These are phyloP conservation scores for Remorina albescens DNA, from an alignment of 2,797 vertebrate species.

Conservation along the genomic window DNA sequence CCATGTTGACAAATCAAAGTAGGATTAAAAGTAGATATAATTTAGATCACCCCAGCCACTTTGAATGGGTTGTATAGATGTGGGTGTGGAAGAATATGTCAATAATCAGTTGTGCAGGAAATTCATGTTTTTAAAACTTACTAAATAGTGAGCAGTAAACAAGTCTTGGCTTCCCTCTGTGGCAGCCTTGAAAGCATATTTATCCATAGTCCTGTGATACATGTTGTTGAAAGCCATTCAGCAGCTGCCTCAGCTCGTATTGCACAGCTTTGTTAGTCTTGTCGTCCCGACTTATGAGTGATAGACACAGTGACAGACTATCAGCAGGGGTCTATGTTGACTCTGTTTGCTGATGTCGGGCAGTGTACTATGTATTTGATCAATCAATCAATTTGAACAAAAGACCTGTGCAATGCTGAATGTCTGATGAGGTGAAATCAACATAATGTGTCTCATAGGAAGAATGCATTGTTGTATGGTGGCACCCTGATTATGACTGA, in stretches of 20 bases:
- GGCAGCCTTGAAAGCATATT: conserved; percentile 25
- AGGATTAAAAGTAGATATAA: background rate
- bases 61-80: conserved; percentile 8
- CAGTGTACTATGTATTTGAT: conserved; percentile 62
- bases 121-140: background rate
- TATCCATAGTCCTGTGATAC: conserved; percentile 8
- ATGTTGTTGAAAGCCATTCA: conserved; percentile 37
- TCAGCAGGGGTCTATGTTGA: conserved; percentile 53
- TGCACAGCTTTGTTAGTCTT: conserved; percentile 53
- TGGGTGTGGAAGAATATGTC: background rate
- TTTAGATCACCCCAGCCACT: conserved; percentile 13
- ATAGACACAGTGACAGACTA: conserved; percentile 49
- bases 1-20: conserved; percentile 11
- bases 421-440: conserved; percentile 69
- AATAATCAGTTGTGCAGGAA: background rate
- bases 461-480: conserved; percentile 37
- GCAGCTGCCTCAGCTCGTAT: conserved; percentile 27
- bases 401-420: conserved; percentile 58
- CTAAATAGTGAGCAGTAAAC: conserved; percentile 8
- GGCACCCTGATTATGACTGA: conserved; percentile 39
- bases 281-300: conserved; percentile 49
- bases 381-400: conserved; percentile 75
- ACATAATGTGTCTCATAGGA: conserved; percentile 46
- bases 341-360: conserved; percentile 59
- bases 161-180: background rate